Conservation (phyloP, 2,888 invertebrate species). For the Stenolophus ochropezus region DNA sequence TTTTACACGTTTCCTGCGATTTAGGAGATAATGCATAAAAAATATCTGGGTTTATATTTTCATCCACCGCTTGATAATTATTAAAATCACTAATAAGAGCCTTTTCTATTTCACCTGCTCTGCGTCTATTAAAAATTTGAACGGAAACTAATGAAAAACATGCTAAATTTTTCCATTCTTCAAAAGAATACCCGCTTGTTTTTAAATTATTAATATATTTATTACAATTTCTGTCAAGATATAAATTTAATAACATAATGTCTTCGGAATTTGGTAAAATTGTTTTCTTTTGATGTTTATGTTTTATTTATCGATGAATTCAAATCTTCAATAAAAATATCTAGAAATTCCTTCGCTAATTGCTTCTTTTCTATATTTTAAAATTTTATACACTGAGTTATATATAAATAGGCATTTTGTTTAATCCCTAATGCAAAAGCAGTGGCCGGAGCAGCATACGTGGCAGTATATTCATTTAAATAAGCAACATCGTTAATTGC, state of each 20-base stretch:
- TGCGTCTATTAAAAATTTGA: constrained; percentile 61
- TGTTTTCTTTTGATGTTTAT: not conserved
- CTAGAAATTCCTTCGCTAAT: not conserved
- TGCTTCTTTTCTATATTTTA: not conserved
- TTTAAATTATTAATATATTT: not conserved
- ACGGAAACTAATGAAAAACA: constrained; percentile 56
- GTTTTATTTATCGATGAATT: not conserved
- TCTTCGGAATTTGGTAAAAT: constrained; percentile 29
- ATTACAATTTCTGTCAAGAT: constrained; percentile 42
- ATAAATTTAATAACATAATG: constrained; percentile 52
- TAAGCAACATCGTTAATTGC: constrained; percentile 5
- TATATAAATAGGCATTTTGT: not conserved
- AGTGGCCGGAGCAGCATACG: not conserved
- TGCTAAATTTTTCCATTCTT: constrained; percentile 55
- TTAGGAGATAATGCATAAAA: not conserved
- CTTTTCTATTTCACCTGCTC: constrained; percentile 61
- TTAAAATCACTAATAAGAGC: constrained; percentile 53
- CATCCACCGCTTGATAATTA: constrained; percentile 24
- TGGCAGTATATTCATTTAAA: not conserved
- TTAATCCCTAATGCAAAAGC: constrained; percentile 16
- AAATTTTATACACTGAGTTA: not conserved
- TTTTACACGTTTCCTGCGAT: not conserved
- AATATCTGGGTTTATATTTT: not conserved
- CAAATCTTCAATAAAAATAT: not conserved
- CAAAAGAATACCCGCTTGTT: not conserved